A percentile compares a stretch with the other conserved stretches of the same genome.
Conservation (phyloP, 2,888 invertebrate genomes). For the Sinhomidia bicolor region DNA sequence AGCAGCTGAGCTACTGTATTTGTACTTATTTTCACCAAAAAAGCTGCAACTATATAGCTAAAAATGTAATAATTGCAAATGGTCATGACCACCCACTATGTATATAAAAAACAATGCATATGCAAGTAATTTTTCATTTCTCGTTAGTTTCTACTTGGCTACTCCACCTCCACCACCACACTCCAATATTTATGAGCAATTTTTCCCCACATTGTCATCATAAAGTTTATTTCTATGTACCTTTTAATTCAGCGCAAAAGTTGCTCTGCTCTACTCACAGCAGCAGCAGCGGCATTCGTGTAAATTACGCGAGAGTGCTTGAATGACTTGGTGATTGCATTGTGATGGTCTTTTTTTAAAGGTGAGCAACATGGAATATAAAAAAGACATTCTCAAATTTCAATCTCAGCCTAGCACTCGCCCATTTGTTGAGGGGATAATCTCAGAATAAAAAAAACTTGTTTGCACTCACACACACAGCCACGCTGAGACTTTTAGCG, state of each 20-base stretch:
- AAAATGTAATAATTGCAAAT: background rate
- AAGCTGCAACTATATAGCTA: no score
- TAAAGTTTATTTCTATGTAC: background rate
- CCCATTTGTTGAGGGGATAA: conserved; percentile 14
- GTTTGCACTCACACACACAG: background rate
- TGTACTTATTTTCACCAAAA: no score
- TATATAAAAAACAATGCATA: background rate
- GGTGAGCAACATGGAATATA: background rate
- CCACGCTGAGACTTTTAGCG: background rate
- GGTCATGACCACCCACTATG: background rate
- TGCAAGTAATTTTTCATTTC: background rate
- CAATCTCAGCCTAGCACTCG: background rate
- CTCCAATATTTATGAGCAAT: background rate
- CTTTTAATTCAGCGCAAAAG: background rate
- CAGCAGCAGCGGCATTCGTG: no score
- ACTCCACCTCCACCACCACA: no score
- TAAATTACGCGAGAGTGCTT: background rate
- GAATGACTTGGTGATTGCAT: conserved; percentile 50
- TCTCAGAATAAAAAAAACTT: conserved; percentile 32
- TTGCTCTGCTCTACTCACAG: no score
- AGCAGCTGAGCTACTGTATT: no score
- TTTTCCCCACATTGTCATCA: conserved; percentile 2
- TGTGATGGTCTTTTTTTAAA: conserved; percentile 44
- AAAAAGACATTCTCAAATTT: conserved; percentile 35
- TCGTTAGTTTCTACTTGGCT: background rate